Percentiles rank a stretch among this genome's conserved stretches.
Evolutionary conservation across 2,888 invertebrate species (phyloP).

Genomic region (Parapristionchus giblindavisi): DNA sequence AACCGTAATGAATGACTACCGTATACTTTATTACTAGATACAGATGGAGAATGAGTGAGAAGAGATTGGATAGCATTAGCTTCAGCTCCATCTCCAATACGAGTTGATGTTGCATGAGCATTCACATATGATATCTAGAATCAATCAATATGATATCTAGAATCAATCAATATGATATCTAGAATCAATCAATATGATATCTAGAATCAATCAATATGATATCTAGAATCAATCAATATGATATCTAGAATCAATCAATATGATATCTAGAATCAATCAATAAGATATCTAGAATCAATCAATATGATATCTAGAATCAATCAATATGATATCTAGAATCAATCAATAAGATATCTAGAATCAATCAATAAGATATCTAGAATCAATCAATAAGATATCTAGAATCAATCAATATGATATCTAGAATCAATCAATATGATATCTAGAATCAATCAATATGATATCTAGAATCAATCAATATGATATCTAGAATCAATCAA

Average conservation of each 20-base stretch:
- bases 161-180: conserved; percentile 73
- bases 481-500: conserved; percentile 42
- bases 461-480: conserved; percentile 73
- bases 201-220: conserved; percentile 73
- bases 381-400: too few relatives aligned
- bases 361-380: too few relatives aligned
- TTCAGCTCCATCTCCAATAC: conserved; percentile 81
- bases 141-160: conserved; percentile 73
- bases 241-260: conserved; percentile 73
- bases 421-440: conserved; percentile 73
- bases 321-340: conserved; percentile 73
- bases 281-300: too few relatives aligned
- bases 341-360: too few relatives aligned
- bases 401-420: too few relatives aligned
- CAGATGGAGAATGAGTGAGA: background rate
- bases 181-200: conserved; percentile 73
- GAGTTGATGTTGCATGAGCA: conserved; percentile 98
- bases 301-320: conserved; percentile 73
- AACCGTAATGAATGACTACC: background rate
- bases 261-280: conserved; percentile 28
- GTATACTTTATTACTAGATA: conserved; percentile 34
- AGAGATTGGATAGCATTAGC: conserved; percentile 46
- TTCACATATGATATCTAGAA: conserved; percentile 78
- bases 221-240: conserved; percentile 73
- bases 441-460: conserved; percentile 73